phyloP scores from a whole-genome alignment of 2,113 vertebrate species.

The Chaetorhynchus papuensis region DNA sequence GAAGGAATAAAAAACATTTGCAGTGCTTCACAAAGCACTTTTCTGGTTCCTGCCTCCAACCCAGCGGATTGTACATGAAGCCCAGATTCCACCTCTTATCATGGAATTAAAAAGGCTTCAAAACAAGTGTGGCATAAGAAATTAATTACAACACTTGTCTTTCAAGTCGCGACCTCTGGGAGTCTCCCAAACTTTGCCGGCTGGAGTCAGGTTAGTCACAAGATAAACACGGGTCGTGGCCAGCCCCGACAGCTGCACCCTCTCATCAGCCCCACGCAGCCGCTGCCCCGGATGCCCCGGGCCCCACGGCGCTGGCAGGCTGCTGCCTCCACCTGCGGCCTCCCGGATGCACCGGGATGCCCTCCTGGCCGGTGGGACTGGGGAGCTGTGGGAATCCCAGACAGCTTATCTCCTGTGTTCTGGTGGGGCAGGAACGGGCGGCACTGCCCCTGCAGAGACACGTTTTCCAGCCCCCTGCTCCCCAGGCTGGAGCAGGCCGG shows the following conservation, averaged over 20 bases:
- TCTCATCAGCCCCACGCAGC: neutral
- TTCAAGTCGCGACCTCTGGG: slow-evolving; percentile 21
- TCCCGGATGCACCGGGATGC: neutral
- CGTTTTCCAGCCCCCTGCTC: neutral
- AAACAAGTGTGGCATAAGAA: slow-evolving; percentile 10
- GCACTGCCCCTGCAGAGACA: neutral
- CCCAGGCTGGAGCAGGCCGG: neutral
- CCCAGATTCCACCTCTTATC: slow-evolving; percentile 27
- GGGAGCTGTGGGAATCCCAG: neutral
- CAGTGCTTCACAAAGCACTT: slow-evolving; percentile 3
- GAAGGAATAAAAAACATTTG: neutral
- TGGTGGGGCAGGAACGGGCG: neutral
- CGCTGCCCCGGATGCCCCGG: neutral
- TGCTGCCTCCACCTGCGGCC: neutral
- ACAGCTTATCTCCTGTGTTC: neutral
- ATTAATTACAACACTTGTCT: slow-evolving; percentile 42
- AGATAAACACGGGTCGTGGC: neutral
- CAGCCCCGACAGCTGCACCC: neutral
- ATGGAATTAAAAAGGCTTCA: neutral
- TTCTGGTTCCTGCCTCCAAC: neutral
- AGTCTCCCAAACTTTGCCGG: slow-evolving; percentile 4
- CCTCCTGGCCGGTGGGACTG: neutral
- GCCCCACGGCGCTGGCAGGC: neutral
- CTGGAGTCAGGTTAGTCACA: slow-evolving; percentile 13
- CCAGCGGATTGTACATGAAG: neutral